These are phyloP conservation scores for Apodemus speciosus DNA, from an alignment of 2,113 vertebrate genomes.

Conservation along the genomic window DNA sequence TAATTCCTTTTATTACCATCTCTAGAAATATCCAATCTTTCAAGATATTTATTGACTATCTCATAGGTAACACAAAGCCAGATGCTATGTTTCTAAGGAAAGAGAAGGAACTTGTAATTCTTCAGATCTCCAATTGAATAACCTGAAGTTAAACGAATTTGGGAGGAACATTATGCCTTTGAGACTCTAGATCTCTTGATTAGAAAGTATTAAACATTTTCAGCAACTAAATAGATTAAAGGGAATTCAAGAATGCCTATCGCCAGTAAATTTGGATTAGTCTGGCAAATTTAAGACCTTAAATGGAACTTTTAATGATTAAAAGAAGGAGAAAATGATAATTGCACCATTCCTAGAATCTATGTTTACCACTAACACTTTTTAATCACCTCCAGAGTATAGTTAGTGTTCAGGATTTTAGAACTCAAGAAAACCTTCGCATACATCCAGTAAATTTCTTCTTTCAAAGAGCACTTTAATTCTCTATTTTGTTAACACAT, in stretches of 20 bases:
- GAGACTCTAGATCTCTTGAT: constrained; percentile 67
- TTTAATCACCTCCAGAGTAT: constrained; percentile 66
- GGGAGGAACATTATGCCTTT: constrained; percentile 64
- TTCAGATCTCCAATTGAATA: constrained; percentile 69
- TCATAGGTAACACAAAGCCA: constrained; percentile 53
- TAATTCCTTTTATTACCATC: constrained; percentile 34
- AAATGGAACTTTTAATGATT: constrained; percentile 68
- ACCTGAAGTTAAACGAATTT: constrained; percentile 69
- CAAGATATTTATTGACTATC: constrained; percentile 29
- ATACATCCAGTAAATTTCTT: not conserved
- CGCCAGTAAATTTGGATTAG: constrained; percentile 68
- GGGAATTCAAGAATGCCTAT: constrained; percentile 68
- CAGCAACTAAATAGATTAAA: constrained; percentile 71
- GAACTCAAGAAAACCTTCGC: constrained; percentile 62
- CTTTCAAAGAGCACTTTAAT: constrained; percentile 49
- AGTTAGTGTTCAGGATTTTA: constrained; percentile 49
- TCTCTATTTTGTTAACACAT: constrained; percentile 58
- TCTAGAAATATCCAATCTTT: constrained; percentile 43
- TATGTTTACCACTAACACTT: constrained; percentile 58
- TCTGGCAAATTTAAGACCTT: constrained; percentile 67
- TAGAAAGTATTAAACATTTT: constrained; percentile 70
- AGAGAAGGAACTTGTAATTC: constrained; percentile 65
- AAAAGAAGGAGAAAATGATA: constrained; percentile 63
- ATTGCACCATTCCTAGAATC: constrained; percentile 60
- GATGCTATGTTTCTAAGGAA: constrained; percentile 56